Evolutionary conservation across 2,797 vertebrate species (phyloP), one percentile per base, ranked within the genome.

Genomic region (Iguana delicatissima): DNA sequence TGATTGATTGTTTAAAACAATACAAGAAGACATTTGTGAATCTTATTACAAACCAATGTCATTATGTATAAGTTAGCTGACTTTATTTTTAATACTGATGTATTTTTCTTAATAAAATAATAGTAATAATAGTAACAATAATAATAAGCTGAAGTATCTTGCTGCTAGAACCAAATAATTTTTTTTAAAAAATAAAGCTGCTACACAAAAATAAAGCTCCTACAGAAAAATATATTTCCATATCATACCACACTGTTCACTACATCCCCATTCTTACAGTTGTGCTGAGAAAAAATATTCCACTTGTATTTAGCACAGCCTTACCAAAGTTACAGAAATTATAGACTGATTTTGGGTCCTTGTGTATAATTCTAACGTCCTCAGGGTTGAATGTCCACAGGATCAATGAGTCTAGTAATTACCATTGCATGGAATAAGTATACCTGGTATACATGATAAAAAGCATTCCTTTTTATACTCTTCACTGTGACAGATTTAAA

Each of bases 401-500:
- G 35, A 22, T 80, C 76, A 32, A 62, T 29, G 20, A 3, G 12
- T 64, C 4, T 79, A 5, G 80, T 64, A 22, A 50, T 79, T 50
- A 16, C 73, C 29, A 22, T 6, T 46, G 18, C 26, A 13, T 18
- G 67, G 57, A 9, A 50, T 64, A 12, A 50, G 29, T 50, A 16
- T 46, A 18, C 64, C 50, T 29, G 8, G 18, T 87, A 62, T 38
- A 62, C 14, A 42, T 62, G 85, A 59, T 86, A 77, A 42, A 59
- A 4, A 79, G 38, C n/a, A 77, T 35, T 62, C 42, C 6, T 62
- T 77, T 50, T 8, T 16, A 64, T 50, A 12, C 38, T 92, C 88
- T 96, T 94, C 93, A 92, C 93, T 94, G 94, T 97, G 96, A 96
- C 94, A 96, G 95, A 95, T 92, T 96, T 94, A 96, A 96, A 96